Evolutionary conservation across 2,797 vertebrate species (phyloP), one percentile per base, ranked within the genome.

Genomic region (Salarias fasciatus): DNA sequence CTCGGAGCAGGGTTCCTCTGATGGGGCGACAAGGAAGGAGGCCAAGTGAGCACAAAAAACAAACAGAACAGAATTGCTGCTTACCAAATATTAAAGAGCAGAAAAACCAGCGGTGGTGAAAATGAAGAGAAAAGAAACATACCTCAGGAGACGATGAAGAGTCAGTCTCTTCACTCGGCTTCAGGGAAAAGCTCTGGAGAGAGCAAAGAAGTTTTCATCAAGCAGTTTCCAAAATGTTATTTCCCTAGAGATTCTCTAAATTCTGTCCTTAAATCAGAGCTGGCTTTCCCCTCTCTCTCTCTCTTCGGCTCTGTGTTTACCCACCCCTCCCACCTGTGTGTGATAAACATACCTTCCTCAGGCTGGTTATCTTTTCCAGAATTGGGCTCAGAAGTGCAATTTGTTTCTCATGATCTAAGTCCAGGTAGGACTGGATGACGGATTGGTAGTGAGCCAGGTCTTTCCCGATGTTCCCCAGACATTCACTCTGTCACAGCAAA

Each of bases 381-480:
- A 79, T 82, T 12, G 66, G 29, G 0, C 0, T 47, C 29, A 93
- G 75, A 45, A 65, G 67, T 6, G 14, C 0, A 0, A 0, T 3
- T 42, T 77, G 74, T 0, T 9, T 1, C 0, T 37, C 13, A 0
- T 0, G 53, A n/a, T 7, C 0, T 5, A 18, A 6, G 0, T 14
- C 0, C 6, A 77, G 30, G 77, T 92, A 92, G 10, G 89, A 52
- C 5, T 10, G 0, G 40, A 92, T 49, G 3, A 86, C 81, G 1
- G 65, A 50, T 0, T 48, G 46, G 60, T 95, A 95, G 57, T 87
- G 56, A 5, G 63, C 68, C 79, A 99, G 61, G 58, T 98, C 95
- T 42, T 84, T 80, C 2, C 79, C 89, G 82, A 98, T 97, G 53
- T 90, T 94, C 18, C 30, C 75, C 66, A 94, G 74, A 82, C 97